phyloP scores from a whole-genome alignment of 2,113 vertebrate genomes.

The Dromiciops gliroides region DNA sequence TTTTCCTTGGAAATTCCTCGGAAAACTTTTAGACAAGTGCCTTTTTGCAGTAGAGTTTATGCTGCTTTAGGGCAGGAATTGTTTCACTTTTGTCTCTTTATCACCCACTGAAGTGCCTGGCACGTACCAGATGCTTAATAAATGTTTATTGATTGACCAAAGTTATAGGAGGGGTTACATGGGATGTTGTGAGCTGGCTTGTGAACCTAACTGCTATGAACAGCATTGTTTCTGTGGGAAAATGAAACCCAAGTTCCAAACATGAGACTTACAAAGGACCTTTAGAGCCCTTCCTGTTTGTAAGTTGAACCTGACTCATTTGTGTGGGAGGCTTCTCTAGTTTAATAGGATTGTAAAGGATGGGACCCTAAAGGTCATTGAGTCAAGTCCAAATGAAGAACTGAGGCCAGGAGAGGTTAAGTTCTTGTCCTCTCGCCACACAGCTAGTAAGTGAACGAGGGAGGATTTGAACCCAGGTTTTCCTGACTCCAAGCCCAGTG shows the following conservation, averaged over 20 bases:
- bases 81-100: neutral
- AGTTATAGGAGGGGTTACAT: neutral
- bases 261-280: neutral
- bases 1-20: neutral
- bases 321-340: neutral
- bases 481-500: neutral
- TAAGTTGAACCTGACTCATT: neutral
- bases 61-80: neutral
- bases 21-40: neutral
- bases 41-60: neutral
- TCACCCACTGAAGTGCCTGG: neutral
- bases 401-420: neutral
- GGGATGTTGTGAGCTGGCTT: neutral
- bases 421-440: neutral
- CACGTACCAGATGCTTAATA: neutral
- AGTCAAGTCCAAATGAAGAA: neutral
- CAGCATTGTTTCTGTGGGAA: neutral
- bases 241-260: neutral
- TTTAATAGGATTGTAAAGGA: neutral
- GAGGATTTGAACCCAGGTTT: neutral
- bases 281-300: neutral
- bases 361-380: neutral
- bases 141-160: neutral
- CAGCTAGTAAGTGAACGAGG: neutral
- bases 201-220: neutral